These are phyloP conservation scores for Tromatobia lineatoria DNA, from an alignment of 2,888 invertebrate genomes.

Conservation along the genomic window DNA sequence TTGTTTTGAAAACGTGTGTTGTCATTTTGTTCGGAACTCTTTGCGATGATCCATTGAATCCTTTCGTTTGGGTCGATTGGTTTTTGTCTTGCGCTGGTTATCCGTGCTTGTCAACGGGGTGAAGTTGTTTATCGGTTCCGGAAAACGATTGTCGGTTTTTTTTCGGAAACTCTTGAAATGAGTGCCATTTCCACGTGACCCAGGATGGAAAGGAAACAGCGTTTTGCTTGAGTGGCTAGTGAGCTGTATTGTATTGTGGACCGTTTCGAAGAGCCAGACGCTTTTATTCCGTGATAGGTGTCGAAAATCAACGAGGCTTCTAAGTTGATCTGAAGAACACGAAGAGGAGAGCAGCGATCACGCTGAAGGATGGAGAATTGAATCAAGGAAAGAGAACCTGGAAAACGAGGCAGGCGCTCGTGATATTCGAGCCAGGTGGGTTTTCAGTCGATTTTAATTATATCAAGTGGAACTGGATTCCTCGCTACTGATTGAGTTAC, in stretches of 20 bases:
- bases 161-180: neutral
- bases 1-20: neutral
- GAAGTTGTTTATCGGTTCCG: neutral
- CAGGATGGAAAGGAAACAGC: slow-evolving; percentile 11
- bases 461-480: slow-evolving; percentile 35
- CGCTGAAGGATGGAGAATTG: slow-evolving; percentile 44
- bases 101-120: neutral
- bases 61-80: neutral
- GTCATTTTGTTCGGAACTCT: neutral
- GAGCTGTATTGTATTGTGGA: slow-evolving; percentile 37
- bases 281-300: slow-evolving; percentile 13
- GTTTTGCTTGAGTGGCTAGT: slow-evolving; percentile 30
- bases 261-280: slow-evolving; percentile 1
- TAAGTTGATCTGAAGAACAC: slow-evolving; percentile 21
- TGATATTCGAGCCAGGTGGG: slow-evolving; percentile 53
- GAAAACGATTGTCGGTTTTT: neutral
- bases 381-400: slow-evolving; percentile 36
- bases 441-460: slow-evolving; percentile 40
- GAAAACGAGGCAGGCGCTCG: slow-evolving; percentile 29
- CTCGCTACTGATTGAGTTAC: slow-evolving; percentile 9
- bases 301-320: slow-evolving; percentile 5
- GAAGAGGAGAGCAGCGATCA: slow-evolving; percentile 13
- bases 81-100: neutral
- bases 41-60: neutral
- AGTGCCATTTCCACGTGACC: slow-evolving; percentile 31